Evolutionary conservation across 2,797 vertebrate genomes (phyloP).

Genomic region (Hemibagrus guttatus): DNA sequence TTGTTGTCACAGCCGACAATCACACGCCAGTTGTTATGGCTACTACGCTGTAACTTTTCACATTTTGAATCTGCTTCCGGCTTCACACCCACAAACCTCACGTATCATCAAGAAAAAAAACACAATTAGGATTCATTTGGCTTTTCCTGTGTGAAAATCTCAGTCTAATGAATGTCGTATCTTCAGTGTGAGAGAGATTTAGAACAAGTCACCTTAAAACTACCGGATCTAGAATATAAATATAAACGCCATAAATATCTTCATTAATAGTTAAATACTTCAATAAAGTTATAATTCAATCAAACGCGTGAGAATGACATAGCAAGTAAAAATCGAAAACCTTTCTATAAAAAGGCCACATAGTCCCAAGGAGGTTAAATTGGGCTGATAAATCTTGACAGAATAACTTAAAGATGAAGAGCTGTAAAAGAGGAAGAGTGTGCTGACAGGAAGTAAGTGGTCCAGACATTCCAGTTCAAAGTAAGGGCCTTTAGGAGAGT

Average conservation of each 20-base stretch:
- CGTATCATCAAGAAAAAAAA: background rate
- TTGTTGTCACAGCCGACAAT: conserved; percentile 75
- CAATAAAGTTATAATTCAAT: no score
- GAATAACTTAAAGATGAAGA: background rate
- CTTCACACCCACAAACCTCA: conserved; percentile 50
- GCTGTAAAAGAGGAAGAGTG: conserved; percentile 35
- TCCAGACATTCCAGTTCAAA: conserved; percentile 34
- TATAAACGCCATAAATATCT: background rate
- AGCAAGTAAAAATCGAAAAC: background rate
- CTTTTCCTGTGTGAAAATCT: conserved; percentile 8
- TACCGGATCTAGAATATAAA: background rate
- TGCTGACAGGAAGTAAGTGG: conserved; percentile 36
- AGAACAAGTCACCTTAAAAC: background rate
- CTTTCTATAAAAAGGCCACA: background rate
- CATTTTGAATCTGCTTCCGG: conserved; percentile 65
- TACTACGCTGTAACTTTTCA: conserved; percentile 62
- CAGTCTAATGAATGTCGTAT: background rate
- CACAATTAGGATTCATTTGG: background rate
- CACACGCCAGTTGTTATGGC: conserved; percentile 77
- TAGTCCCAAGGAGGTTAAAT: background rate
- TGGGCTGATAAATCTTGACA: background rate
- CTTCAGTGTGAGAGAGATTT: background rate
- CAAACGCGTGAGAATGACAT: background rate
- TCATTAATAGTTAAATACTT: background rate
- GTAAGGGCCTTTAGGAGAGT: conserved; percentile 41